Percentiles rank a stretch among this genome's conserved stretches.
Conservation (phyloP, 2,113 vertebrate genomes). For the Clarias macrocephalus region DNA sequence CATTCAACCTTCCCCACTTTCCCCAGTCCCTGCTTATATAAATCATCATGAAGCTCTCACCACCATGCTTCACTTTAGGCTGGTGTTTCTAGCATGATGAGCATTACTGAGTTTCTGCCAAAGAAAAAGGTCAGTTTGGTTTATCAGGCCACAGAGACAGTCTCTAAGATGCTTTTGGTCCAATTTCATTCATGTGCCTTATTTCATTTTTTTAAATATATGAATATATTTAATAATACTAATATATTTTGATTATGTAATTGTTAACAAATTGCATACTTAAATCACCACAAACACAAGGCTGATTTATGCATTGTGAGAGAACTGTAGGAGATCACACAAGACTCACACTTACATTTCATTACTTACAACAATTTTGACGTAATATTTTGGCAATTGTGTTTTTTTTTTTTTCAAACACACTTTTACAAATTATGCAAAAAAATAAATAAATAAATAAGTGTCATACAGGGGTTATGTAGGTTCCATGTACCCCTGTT, state of each 20-base stretch:
- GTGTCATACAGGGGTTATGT: not conserved
- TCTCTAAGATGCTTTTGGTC: not conserved
- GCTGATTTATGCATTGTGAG: too few species aligned
- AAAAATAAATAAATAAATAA: too few species aligned
- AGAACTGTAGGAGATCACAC: too few species aligned
- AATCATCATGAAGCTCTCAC: not conserved
- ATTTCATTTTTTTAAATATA: not conserved
- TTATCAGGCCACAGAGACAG: not conserved
- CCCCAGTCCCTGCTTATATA: not conserved
- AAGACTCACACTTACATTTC: too few species aligned
- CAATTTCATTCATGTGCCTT: not conserved
- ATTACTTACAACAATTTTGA: too few species aligned
- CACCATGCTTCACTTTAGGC: not conserved
- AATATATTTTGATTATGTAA: too few species aligned
- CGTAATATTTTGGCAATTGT: too few species aligned
- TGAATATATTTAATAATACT: too few species aligned
- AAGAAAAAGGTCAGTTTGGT: not conserved
- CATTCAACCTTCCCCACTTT: not conserved
- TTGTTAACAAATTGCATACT: too few species aligned
- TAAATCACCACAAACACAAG: too few species aligned
- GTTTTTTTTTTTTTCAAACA: too few species aligned
- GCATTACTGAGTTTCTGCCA: not conserved
- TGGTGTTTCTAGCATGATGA: not conserved
- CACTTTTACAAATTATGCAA: not conserved
- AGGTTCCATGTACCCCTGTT: not conserved